Percentiles rank a stretch among this genome's conserved stretches.
Conservation (phyloP, 2,888 invertebrate species). For the Hemistola chrysoprasaria region DNA sequence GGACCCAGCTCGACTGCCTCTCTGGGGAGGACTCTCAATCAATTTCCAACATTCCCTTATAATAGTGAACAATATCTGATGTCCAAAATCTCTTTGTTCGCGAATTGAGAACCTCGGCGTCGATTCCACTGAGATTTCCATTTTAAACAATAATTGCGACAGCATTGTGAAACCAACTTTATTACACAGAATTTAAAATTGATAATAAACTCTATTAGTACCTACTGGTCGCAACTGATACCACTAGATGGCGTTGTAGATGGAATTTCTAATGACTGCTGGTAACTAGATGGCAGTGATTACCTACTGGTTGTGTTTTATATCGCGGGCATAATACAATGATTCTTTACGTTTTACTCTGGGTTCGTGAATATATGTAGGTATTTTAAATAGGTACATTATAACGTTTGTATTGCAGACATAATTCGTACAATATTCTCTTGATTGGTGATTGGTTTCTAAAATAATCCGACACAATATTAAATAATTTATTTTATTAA, state of each 20-base stretch:
- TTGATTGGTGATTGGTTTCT: too few species aligned
- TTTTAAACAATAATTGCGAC: conserved; percentile 20
- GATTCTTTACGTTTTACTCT: too few species aligned
- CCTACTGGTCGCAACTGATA: conserved; percentile 8
- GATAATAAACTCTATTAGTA: neutral
- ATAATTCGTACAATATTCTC: too few species aligned
- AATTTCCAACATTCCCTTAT: conserved; percentile 22
- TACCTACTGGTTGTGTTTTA: neutral
- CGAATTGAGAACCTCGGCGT: conserved; percentile 8
- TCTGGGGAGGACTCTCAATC: conserved; percentile 19
- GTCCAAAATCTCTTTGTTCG: conserved; percentile 27
- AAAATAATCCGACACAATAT: too few species aligned
- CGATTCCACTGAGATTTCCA: conserved; percentile 17
- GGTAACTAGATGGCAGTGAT: neutral
- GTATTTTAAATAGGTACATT: too few species aligned
- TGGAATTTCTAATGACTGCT: neutral
- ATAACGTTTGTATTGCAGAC: too few species aligned
- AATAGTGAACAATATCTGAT: conserved; percentile 24
- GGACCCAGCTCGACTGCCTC: conserved; percentile 4
- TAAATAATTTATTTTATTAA: too few species aligned
- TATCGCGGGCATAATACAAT: neutral
- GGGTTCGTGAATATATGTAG: too few species aligned
- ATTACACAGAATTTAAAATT: too few species aligned
- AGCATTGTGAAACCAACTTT: conserved; percentile 7
- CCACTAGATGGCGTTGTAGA: conserved; percentile 7